These are phyloP conservation scores for Myotis daubentonii DNA, from an alignment of 2,797 vertebrate species.

Conservation along the genomic window DNA sequence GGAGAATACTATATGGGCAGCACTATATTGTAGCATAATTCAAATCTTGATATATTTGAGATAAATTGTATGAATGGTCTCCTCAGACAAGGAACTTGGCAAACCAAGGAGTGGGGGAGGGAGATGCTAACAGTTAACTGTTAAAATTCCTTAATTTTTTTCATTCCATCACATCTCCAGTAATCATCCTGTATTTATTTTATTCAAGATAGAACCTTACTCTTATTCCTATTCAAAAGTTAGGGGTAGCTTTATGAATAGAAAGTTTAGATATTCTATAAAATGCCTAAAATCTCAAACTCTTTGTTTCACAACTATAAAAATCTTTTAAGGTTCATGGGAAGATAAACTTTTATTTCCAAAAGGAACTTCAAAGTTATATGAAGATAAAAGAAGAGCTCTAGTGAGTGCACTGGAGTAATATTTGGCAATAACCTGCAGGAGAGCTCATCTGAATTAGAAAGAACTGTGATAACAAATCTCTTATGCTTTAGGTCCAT, in stretches of 20 bases:
- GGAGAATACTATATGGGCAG: conserved; percentile 35
- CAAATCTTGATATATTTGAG: conserved; percentile 15
- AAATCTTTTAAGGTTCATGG: conserved; percentile 59
- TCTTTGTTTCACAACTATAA: conserved; percentile 67
- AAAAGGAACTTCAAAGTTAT: conserved; percentile 61
- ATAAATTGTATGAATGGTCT: background rate
- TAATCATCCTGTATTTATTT: conserved; percentile 4
- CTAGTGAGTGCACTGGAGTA: conserved; percentile 46
- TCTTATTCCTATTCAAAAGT: background rate
- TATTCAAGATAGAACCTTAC: background rate
- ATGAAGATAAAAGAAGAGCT: conserved; percentile 55
- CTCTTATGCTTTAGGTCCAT: conserved; percentile 4
- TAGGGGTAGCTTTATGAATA: conserved; percentile 5
- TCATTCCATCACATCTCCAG: background rate
- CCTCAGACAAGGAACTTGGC: background rate
- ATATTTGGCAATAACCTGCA: conserved; percentile 53
- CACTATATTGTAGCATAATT: background rate
- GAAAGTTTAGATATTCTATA: conserved; percentile 50
- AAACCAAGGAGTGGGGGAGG: background rate
- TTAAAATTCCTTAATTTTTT: conserved; percentile 23
- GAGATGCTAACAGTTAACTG: background rate
- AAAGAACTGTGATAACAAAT: conserved; percentile 51
- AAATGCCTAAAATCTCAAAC: conserved; percentile 52
- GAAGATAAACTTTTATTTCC: conserved; percentile 75
- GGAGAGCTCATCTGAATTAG: conserved; percentile 66